Conservation (phyloP, 2,797 vertebrate genomes). For the Dryobates pubescens region DNA sequence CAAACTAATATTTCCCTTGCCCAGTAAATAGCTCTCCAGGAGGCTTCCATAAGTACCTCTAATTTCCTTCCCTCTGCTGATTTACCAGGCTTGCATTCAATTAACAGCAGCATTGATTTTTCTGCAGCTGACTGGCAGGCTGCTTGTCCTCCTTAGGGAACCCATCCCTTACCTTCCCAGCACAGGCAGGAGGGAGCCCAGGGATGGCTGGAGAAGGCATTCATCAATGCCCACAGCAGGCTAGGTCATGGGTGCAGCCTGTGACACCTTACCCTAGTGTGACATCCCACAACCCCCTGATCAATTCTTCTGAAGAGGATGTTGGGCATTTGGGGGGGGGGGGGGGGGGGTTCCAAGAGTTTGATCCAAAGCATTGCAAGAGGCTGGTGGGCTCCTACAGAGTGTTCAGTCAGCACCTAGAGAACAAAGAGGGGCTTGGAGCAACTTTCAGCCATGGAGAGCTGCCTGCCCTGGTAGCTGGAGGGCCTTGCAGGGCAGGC, state of each 20-base stretch:
- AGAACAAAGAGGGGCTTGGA: background rate
- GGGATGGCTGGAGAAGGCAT: background rate
- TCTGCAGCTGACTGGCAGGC: slow-evolving; percentile 45
- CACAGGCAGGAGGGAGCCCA: background rate
- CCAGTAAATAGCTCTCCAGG: background rate
- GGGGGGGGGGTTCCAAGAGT: background rate
- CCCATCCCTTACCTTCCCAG: background rate
- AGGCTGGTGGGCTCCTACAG: background rate
- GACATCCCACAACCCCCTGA: background rate
- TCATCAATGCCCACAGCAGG: background rate
- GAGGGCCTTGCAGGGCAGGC: background rate
- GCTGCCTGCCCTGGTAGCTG: background rate
- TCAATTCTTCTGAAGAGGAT: background rate
- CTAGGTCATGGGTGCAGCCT: background rate
- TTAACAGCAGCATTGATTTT: slow-evolving; percentile 61
- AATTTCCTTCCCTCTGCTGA: slow-evolving; percentile 39
- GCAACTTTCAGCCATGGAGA: fast-evolving
- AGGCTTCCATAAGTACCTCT: slow-evolving; percentile 7
- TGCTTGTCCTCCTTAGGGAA: slow-evolving; percentile 28
- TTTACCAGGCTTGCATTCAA: slow-evolving; percentile 66
- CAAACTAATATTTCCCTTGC: background rate
- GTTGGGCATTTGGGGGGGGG: background rate
- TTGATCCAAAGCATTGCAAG: background rate
- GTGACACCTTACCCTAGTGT: fast-evolving
- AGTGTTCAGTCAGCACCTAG: background rate